Evolutionary conservation across 2,888 invertebrate genomes (phyloP), one percentile per base, ranked within the genome.

Genomic region (Lucinisca nassula): DNA sequence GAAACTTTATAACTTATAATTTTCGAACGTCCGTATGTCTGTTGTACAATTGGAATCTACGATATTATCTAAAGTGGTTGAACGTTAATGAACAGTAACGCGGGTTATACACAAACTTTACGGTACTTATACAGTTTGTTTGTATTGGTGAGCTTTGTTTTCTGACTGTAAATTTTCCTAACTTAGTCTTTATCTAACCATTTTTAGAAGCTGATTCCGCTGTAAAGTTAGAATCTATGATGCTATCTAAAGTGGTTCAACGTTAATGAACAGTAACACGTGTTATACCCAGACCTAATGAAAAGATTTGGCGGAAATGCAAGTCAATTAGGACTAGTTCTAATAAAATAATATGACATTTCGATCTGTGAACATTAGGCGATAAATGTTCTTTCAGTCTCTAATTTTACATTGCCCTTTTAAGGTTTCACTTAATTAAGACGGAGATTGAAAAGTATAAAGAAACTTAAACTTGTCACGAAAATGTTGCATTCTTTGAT

Each of bases 291-390:
- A n/a, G 83, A 17, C 58, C 83, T 84, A 84, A 84, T 84, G 83
- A 84, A 84, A 79, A 79, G 79, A 84, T 78, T 35, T 38, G 58
- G 61, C 70, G 83, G 83, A 84, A 84, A 79, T 79, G 27, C 21
- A 35, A 55, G 83, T 79, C 83, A 79, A 79, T 84, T 84, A 84
- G 79, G 58, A 24, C 38, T 6, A 35, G n/a, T 67, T 32, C 70
- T 80, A 80, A 80, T 80, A 80, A 55, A 80, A 80, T 80, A 73
- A 73, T 51, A 74, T 38, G 80, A 55, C 80, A 80, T 80, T 80
- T 74, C 80, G 27, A 80, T 73, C 32, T 74, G 80, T 73, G 70
- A 51, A 73, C 27, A 72, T 58, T 24, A 58, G 27, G 55, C 73
- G 38, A 73, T 51, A 49, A 80, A 73, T 80, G 80, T 73, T 72